Evolutionary conservation across 1,140 invertebrate genomes (phyloP).

Genomic region (Pogonomyrmex californicus): DNA sequence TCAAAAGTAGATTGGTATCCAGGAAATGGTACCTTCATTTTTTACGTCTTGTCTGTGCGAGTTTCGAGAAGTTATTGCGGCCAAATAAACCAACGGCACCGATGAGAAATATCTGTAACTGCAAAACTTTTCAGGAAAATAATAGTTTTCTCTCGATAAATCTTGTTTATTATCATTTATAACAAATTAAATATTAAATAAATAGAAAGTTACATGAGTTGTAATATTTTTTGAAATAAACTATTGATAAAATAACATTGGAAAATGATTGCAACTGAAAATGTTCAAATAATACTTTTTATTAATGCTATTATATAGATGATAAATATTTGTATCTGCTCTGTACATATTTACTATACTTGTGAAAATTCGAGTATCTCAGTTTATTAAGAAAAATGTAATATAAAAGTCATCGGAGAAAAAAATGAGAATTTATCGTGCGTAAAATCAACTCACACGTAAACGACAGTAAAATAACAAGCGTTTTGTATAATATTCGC

Average conservation of each 20-base stretch:
- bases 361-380: neutral
- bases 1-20: slow-evolving; percentile 25
- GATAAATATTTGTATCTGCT: neutral
- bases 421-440: neutral
- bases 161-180: neutral
- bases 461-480: slow-evolving; percentile 44
- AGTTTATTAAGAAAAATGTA: slow-evolving; percentile 21
- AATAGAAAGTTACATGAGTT: neutral
- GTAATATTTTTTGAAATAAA: neutral
- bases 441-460: slow-evolving; percentile 32
- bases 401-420: neutral
- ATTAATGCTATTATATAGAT: neutral
- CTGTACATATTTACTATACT: neutral
- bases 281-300: neutral
- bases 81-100: slow-evolving; percentile 13
- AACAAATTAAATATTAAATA: neutral
- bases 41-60: slow-evolving; percentile 11
- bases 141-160: neutral
- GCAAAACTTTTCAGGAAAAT: slow-evolving; percentile 6
- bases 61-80: slow-evolving; percentile 13
- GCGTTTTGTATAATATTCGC: slow-evolving; percentile 52
- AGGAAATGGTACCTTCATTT: slow-evolving; percentile 29
- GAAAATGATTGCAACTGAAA: neutral
- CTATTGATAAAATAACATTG: neutral
- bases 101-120: slow-evolving; percentile 29